These are phyloP conservation scores for Microplitis deprimator DNA, from an alignment of 2,888 invertebrate genomes.

Conservation along the genomic window DNA sequence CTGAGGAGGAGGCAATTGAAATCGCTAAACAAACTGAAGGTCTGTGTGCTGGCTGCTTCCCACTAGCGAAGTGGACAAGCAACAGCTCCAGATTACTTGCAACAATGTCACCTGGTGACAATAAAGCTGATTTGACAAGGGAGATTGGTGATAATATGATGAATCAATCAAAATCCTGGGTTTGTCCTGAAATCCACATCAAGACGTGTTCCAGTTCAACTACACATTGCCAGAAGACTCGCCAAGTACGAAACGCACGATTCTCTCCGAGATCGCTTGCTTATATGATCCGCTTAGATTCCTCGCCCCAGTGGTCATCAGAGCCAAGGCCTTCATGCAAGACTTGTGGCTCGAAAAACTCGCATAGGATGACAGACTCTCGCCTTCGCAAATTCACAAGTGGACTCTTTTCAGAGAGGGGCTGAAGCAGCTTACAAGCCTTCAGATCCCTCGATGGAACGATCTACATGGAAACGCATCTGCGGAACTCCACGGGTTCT, in stretches of 20 bases:
- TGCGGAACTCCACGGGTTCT: neutral
- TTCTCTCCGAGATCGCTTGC: neutral
- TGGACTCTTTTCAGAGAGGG: no score
- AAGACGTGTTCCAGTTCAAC: no score
- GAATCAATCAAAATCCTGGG: neutral
- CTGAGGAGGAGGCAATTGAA: neutral
- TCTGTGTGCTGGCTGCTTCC: constrained; percentile 25
- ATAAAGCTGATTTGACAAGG: no score
- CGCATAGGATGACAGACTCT: constrained; percentile 12
- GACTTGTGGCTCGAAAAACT: constrained; percentile 20
- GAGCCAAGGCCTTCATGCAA: constrained; percentile 16
- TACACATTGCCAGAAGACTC: neutral
- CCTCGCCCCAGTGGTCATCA: neutral
- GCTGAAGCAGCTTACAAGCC: no score
- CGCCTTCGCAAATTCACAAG: no score
- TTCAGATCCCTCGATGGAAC: no score
- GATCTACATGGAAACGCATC: no score
- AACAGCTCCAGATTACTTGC: no score
- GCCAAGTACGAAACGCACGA: no score
- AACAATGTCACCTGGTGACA: neutral
- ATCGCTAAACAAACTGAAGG: constrained; percentile 30
- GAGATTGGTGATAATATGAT: no score
- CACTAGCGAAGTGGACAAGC: no score
- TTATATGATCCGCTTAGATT: constrained; percentile 28
- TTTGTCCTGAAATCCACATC: no score